Conservation (phyloP, 2,113 vertebrate genomes). For the Misgurnus mizolepis region DNA sequence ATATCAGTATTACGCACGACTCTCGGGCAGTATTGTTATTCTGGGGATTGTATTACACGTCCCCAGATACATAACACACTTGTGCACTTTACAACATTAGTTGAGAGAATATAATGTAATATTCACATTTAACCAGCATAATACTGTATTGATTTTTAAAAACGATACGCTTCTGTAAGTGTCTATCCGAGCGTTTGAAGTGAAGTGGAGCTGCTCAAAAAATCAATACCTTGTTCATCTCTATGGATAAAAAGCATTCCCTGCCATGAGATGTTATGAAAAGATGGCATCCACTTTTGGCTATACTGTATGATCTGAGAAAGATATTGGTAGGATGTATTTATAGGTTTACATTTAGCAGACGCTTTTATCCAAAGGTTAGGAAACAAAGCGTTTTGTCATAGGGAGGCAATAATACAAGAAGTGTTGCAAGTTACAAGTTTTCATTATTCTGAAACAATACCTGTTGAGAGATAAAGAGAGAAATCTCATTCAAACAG, state of each 20-base stretch:
- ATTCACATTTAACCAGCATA: constrained; percentile 21
- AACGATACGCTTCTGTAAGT: background rate
- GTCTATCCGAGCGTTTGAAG: background rate
- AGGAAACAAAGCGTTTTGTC: too few species aligned
- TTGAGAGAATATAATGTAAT: constrained; percentile 28
- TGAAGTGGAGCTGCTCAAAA: background rate
- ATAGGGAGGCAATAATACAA: too few species aligned
- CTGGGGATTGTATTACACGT: background rate
- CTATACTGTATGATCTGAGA: background rate
- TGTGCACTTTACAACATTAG: background rate
- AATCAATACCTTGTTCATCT: constrained; percentile 17
- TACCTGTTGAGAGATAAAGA: too few species aligned
- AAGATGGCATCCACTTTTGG: background rate
- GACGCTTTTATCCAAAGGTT: too few species aligned
- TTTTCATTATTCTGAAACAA: too few species aligned
- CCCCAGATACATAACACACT: background rate
- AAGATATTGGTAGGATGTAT: background rate
- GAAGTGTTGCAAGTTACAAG: too few species aligned
- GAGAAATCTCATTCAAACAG: too few species aligned
- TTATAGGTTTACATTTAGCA: background rate
- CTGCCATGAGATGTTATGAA: background rate
- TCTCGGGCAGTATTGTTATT: background rate
- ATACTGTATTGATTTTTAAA: constrained; percentile 11
- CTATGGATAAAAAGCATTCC: background rate
- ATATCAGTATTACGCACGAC: background rate